Percentiles rank a stretch among this genome's conserved stretches.
These are phyloP conservation scores for Pseudococcus longispinus DNA, from an alignment of 2,888 invertebrate species.

Conservation along the genomic window DNA sequence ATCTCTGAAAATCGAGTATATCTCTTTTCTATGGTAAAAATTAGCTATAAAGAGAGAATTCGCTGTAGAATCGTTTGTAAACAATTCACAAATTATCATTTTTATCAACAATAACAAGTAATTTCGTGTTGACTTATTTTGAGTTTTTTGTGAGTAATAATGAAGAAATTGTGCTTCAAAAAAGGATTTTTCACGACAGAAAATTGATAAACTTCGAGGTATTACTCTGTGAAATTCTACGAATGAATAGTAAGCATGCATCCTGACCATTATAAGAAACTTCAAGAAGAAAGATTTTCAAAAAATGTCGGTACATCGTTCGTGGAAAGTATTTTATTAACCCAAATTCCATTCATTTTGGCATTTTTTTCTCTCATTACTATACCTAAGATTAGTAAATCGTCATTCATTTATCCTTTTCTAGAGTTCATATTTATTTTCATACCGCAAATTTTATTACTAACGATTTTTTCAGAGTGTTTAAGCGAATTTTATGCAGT, in stretches of 20 bases:
- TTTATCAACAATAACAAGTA: not conserved
- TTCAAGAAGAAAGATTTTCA: slow-evolving; percentile 54
- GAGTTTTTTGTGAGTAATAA: not conserved
- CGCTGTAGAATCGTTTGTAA: not conserved
- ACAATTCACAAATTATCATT: not conserved
- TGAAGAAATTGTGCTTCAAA: not conserved
- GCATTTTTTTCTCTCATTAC: slow-evolving; percentile 18
- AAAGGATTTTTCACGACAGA: not conserved
- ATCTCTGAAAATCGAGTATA: not conserved
- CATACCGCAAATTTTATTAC: slow-evolving; percentile 62
- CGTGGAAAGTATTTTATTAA: slow-evolving; percentile 47
- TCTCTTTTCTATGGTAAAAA: not conserved
- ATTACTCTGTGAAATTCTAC: not conserved
- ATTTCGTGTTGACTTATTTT: not conserved
- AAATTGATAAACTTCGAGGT: no score
- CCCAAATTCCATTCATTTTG: slow-evolving; percentile 53
- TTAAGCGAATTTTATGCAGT: slow-evolving; percentile 59
- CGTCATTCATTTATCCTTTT: slow-evolving; percentile 58
- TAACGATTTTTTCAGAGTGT: slow-evolving; percentile 62
- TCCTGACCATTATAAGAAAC: slow-evolving; percentile 38
- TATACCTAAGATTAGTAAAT: not conserved
- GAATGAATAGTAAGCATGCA: not conserved
- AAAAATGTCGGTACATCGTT: slow-evolving; percentile 56
- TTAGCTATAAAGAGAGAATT: not conserved
- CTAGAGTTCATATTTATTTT: slow-evolving; percentile 62